Conservation (phyloP, 2,113 vertebrate genomes). For the Tor tambroides region DNA sequence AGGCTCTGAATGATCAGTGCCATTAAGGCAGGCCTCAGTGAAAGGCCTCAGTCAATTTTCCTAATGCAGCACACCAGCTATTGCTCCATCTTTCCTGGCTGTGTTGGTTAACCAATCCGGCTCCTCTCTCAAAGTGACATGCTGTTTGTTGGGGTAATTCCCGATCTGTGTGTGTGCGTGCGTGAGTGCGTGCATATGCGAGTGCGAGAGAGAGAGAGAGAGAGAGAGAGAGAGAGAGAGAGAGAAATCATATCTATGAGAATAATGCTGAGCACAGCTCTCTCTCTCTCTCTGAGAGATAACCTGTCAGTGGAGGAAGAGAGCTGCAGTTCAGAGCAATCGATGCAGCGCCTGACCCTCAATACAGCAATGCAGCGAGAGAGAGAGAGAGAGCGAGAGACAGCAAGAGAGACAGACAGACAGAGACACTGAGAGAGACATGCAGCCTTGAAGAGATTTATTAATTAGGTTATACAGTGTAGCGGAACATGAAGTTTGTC, state of each 20-base stretch:
- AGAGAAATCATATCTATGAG: background rate
- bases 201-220: background rate
- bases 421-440: constrained; percentile 32
- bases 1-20: background rate
- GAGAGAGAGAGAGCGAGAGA: constrained; percentile 18
- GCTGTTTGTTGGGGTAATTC: constrained; percentile 22
- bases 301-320: constrained; percentile 48
- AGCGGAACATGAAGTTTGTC: constrained; percentile 54
- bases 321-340: constrained; percentile 45
- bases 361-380: constrained; percentile 45
- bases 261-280: constrained; percentile 27
- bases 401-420: constrained; percentile 36
- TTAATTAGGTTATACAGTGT: constrained; percentile 56
- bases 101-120: background rate
- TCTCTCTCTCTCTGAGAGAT: constrained; percentile 32
- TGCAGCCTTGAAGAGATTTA: background rate
- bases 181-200: background rate
- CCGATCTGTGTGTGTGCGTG: background rate
- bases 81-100: background rate
- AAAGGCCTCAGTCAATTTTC: background rate
- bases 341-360: constrained; percentile 44
- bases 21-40: no score
- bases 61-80: no score
- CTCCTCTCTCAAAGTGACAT: background rate
- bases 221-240: background rate